Evolutionary conservation across 2,113 vertebrate species (phyloP).

Genomic region (Zosterops lateralis): DNA sequence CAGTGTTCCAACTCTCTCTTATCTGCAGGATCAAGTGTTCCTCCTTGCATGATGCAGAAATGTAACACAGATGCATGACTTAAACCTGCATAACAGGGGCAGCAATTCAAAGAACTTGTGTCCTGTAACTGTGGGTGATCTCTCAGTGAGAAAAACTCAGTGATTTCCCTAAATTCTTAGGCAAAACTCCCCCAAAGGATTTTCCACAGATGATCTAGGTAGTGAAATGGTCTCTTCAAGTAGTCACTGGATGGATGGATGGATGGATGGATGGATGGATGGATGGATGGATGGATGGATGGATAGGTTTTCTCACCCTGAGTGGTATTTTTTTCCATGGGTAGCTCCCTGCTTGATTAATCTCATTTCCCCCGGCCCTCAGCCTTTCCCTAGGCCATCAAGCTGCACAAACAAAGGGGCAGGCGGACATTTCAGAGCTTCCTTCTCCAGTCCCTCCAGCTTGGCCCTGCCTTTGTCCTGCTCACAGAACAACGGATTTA

Average conservation of each 20-base stretch:
- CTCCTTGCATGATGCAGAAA: not conserved
- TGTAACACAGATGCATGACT: not conserved
- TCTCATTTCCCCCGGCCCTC: conserved; percentile 58
- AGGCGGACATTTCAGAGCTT: conserved; percentile 42
- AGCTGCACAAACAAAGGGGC: conserved; percentile 70
- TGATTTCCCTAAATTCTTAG: not conserved
- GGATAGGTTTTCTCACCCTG: conserved; percentile 40
- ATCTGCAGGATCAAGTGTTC: not conserved
- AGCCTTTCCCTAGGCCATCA: not conserved
- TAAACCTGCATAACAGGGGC: not conserved
- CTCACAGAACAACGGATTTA: not conserved
- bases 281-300: not conserved
- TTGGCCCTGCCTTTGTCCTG: conserved; percentile 16
- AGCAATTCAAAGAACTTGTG: not conserved
- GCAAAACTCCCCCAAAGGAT: not conserved
- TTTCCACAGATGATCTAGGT: not conserved
- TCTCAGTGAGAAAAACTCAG: not conserved
- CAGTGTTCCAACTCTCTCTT: not conserved
- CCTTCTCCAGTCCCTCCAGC: conserved; percentile 36
- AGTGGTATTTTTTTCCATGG: conserved; percentile 26
- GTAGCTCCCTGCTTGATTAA: conserved; percentile 62
- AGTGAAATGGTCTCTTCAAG: not conserved
- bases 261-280: not conserved
- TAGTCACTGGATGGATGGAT: not conserved
- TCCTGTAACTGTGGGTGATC: not conserved